A percentile compares a stretch with the other conserved stretches of the same genome.
phyloP scores from a whole-genome alignment of 2,888 invertebrate species.

The Macroteleia sp. region DNA sequence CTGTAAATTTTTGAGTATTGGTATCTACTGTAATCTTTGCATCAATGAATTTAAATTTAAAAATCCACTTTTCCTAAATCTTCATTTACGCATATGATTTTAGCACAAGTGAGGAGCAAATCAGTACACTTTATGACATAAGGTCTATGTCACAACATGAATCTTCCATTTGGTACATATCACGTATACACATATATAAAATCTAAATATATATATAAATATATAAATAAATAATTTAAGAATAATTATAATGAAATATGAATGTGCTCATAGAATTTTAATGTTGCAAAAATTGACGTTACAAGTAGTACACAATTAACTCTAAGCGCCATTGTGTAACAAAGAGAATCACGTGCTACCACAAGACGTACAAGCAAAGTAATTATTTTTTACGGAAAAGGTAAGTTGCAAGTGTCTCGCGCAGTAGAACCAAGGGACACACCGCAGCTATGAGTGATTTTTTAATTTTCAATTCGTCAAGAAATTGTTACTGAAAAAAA shows the following conservation, averaged over 20 bases:
- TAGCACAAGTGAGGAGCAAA: slow-evolving; percentile 33
- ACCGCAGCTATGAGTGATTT: slow-evolving; percentile 3
- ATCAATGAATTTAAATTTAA: slow-evolving; percentile 20
- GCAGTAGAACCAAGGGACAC: slow-evolving; percentile 11
- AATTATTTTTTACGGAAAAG: slow-evolving; percentile 58
- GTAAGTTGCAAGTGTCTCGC: no score
- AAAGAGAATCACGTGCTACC: slow-evolving; percentile 33
- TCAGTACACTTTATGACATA: slow-evolving; percentile 59
- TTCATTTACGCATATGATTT: slow-evolving; percentile 13
- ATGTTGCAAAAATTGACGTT: slow-evolving; percentile 59
- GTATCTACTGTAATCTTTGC: no score
- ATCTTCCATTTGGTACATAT: slow-evolving; percentile 84
- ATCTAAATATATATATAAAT: slow-evolving; percentile 39
- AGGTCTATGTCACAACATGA: slow-evolving; percentile 75
- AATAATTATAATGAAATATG: slow-evolving; percentile 58
- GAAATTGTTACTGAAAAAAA: slow-evolving; percentile 18
- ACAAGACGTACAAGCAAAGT: slow-evolving; percentile 39
- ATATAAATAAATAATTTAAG: slow-evolving; percentile 49
- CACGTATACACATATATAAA: slow-evolving; percentile 72
- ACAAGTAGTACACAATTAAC: slow-evolving; percentile 48
- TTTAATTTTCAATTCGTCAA: slow-evolving; percentile 22
- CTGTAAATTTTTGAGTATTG: no score
- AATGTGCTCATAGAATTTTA: slow-evolving; percentile 62
- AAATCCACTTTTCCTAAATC: slow-evolving; percentile 3
- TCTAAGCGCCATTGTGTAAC: slow-evolving; percentile 37